Percentiles rank a stretch among this genome's conserved stretches.
These are phyloP conservation scores for Drosophila littoralis DNA, from an alignment of 1,140 invertebrate genomes.

Conservation along the genomic window DNA sequence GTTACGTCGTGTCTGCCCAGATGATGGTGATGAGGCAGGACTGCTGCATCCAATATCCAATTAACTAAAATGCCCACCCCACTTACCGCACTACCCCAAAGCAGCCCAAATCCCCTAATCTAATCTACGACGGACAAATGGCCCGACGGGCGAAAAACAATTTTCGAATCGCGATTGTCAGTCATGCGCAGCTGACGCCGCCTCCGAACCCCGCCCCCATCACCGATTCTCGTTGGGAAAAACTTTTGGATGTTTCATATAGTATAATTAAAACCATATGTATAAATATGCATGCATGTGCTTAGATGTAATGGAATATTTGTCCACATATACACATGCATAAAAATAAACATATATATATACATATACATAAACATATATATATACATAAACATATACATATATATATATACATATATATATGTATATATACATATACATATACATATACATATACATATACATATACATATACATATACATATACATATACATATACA, in stretches of 20 bases:
- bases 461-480: too few species aligned
- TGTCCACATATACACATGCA: too few species aligned
- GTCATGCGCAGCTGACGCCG: slow-evolving; percentile 69
- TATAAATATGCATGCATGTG: background rate
- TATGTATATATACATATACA: too few species aligned
- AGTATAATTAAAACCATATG: slow-evolving; percentile 38
- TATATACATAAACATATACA: too few species aligned
- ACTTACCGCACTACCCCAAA: slow-evolving; percentile 1
- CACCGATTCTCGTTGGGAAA: slow-evolving; percentile 14
- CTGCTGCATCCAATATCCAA: slow-evolving; percentile 53
- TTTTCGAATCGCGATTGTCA: slow-evolving; percentile 72
- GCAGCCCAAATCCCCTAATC: slow-evolving; percentile 44
- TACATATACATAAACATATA: background rate
- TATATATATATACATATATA: too few species aligned
- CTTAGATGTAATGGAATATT: too few species aligned
- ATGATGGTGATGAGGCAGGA: slow-evolving; percentile 31
- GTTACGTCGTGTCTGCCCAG: slow-evolving; percentile 29
- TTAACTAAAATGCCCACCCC: slow-evolving; percentile 42
- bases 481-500: too few species aligned
- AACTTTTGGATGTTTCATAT: slow-evolving; percentile 30
- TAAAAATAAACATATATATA: background rate
- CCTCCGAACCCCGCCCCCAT: slow-evolving; percentile 23
- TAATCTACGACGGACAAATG: slow-evolving; percentile 53
- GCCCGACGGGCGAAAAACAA: slow-evolving; percentile 55
- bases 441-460: too few species aligned